Conservation (phyloP, 2,888 invertebrate species). For the Aphodius granarius region DNA sequence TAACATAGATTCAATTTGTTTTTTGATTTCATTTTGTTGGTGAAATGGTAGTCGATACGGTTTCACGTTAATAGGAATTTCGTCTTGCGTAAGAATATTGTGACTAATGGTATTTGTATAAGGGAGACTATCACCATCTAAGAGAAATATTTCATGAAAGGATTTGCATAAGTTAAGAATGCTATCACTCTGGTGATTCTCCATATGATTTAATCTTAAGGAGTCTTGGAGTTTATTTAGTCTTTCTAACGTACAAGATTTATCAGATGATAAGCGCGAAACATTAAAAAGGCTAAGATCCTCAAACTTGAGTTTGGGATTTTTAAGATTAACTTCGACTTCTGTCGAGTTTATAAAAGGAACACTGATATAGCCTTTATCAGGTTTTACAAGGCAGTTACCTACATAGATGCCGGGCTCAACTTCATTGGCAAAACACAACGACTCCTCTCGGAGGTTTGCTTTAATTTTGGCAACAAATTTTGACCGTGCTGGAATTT, state of each 20-base stretch:
- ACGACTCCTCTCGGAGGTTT: background rate
- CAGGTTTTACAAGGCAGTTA: slow-evolving; percentile 1
- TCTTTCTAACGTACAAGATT: background rate
- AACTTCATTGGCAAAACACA: background rate
- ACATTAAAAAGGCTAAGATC: background rate
- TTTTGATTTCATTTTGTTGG: slow-evolving; percentile 16
- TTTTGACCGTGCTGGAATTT: background rate
- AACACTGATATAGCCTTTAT: background rate
- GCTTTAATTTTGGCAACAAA: background rate
- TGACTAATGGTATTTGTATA: slow-evolving; percentile 9
- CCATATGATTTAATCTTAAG: slow-evolving; percentile 1
- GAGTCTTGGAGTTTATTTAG: slow-evolving; percentile 1
- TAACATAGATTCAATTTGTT: slow-evolving; percentile 16
- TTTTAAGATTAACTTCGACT: slow-evolving; percentile 1
- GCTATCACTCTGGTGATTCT: background rate
- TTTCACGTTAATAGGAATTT: slow-evolving; percentile 6
- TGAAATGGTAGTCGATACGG: slow-evolving; percentile 15
- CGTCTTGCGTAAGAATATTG: slow-evolving; percentile 14
- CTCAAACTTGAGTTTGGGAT: background rate
- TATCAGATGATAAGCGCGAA: background rate
- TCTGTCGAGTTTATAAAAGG: slow-evolving; percentile 2
- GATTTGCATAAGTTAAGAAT: slow-evolving; percentile 11
- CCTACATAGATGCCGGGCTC: background rate
- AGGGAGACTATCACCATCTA: slow-evolving; percentile 14
- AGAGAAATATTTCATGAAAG: slow-evolving; percentile 16